Evolutionary conservation across 37 sponge, comb jelly and placozoan species (phyloP), one percentile per base, ranked within the genome.

Genomic region (Crambe crambe): DNA sequence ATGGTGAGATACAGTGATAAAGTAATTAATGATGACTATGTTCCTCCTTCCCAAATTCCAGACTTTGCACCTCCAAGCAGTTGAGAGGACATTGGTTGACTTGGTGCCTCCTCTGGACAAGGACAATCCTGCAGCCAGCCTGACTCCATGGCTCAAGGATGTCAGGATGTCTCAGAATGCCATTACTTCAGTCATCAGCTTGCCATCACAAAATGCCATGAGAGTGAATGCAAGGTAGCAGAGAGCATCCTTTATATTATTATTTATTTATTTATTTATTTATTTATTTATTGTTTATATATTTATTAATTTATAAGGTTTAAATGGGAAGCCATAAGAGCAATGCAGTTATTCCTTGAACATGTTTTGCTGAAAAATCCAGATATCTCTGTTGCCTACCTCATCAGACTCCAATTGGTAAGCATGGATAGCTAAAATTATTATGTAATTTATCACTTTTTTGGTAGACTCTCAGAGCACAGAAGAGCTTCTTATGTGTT

Each of bases 311-410:
- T 22, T 70, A 22, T 35, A 40, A 42, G 91, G 38, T 12, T 58
- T 27, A 77, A 60, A 30, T 92, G 93, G 93, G 82, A 92, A 22
- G 32, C 22, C 56, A 82, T 85, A 3, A 62, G 82, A 68, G 86
- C 75, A 27, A 42, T 88, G 37, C 85, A 92, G 79, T 61, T 92
- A 62, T 92, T 88, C 62, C 38, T 68, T 25, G 93, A 92, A 54
- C 83, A 88, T 67, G 44, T 88, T 18, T 26, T 81, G 0, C 38
- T 88, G 42, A 85, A 85, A 30, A 66, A 81, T 40, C 25, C 42
- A 22, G 67, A 81, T 21, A 78, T 35, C 17, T 26, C 70, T 6
- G 72, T 65, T 9, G 51, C 60, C 15, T 83, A 78, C 59, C 75
- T 73, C 9, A 89, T 42, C 26, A 71, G 84, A 73, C 68, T 89